Conservation (phyloP, 2,888 invertebrate species). For the Nemapogon koenigi region DNA sequence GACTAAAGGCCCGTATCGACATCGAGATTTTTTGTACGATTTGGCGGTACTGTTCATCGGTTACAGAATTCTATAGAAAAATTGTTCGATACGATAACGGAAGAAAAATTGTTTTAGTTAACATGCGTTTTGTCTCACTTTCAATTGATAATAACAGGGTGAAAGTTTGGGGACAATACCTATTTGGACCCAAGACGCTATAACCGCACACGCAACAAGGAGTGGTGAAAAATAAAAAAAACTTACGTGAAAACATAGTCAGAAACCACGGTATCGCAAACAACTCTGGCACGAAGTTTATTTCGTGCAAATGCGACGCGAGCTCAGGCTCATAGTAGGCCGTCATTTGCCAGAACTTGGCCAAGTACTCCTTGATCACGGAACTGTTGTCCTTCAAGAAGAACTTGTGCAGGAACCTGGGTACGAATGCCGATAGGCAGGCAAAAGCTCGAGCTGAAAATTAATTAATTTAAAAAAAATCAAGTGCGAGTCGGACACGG, state of each 20-base stretch:
- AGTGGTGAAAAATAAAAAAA: no score
- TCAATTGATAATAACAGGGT: no score
- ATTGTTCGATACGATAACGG: no score
- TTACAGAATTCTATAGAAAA: no score
- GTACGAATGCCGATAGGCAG: constrained; percentile 93
- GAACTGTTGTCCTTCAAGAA: constrained; percentile 96
- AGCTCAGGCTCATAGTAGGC: constrained; percentile 94
- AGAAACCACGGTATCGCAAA: constrained; percentile 99
- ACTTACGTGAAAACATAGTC: constrained; percentile 97
- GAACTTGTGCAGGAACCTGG: constrained; percentile 95
- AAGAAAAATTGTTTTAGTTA: no score
- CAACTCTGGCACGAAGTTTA: constrained; percentile 95
- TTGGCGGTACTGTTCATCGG: no score
- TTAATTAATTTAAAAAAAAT: no score
- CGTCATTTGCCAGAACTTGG: constrained; percentile 95
- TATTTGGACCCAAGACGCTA: neutral
- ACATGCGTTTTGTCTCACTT: no score
- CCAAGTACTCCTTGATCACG: constrained; percentile 96
- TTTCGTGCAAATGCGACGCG: constrained; percentile 88
- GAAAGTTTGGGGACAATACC: neutral
- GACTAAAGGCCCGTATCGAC: no score
- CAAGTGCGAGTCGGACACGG: no score
- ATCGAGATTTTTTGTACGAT: no score
- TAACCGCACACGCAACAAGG: no score
- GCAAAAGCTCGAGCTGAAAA: constrained; percentile 90